Evolutionary conservation across 2,113 vertebrate genomes (phyloP).

Genomic region (Stegostoma tigrinum): DNA sequence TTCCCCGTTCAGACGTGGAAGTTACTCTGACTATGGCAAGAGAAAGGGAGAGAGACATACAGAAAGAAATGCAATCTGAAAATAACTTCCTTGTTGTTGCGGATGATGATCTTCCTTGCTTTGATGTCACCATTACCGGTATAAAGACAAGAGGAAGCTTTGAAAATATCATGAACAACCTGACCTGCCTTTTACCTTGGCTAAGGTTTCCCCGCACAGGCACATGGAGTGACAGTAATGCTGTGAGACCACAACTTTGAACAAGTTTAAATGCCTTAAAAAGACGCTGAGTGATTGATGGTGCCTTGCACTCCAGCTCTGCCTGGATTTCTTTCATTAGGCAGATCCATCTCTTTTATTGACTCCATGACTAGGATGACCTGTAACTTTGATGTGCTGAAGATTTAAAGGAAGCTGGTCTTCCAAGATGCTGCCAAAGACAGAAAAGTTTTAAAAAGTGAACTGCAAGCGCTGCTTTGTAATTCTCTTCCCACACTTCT

Average conservation of each 20-base stretch:
- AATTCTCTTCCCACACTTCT: not conserved
- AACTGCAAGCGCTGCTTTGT: not conserved
- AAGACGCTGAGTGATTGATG: not conserved
- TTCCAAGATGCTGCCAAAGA: too few species aligned
- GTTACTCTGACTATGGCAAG: not conserved
- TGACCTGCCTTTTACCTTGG: not conserved
- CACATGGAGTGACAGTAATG: not conserved
- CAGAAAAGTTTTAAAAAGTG: not conserved
- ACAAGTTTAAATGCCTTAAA: not conserved
- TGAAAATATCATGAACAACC: not conserved
- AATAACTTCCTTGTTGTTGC: not conserved
- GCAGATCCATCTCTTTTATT: not conserved
- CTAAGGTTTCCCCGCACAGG: not conserved
- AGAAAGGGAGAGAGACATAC: not conserved
- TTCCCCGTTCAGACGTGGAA: not conserved
- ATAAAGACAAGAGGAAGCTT: not conserved
- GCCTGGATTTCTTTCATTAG: not conserved
- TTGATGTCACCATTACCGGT: not conserved
- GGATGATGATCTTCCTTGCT: too few species aligned
- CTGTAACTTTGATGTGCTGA: not conserved
- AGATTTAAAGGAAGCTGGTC: not conserved
- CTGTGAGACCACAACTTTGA: not conserved
- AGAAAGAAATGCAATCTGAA: not conserved
- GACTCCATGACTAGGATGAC: not conserved
- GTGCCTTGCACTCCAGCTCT: not conserved